A percentile compares a stretch with the other conserved stretches of the same genome.
Evolutionary conservation across 2,113 vertebrate genomes (phyloP).

Genomic region (Ariopsis seemanni): DNA sequence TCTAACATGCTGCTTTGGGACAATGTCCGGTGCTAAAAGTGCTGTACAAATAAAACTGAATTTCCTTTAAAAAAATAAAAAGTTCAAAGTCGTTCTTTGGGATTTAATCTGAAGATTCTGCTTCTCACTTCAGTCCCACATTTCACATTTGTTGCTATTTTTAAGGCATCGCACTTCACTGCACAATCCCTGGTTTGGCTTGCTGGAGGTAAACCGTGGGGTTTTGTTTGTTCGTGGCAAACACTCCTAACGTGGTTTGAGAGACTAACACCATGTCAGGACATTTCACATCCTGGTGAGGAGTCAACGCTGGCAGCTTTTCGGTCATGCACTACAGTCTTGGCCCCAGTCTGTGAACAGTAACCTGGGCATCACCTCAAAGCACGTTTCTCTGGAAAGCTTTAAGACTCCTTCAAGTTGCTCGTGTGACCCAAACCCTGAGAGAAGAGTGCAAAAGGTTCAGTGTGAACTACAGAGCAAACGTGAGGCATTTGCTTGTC

Average conservation of each 20-base stretch:
- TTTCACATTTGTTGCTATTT: constrained; percentile 62
- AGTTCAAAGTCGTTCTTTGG: constrained; percentile 1
- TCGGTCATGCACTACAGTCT: constrained; percentile 61
- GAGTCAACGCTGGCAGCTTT: constrained; percentile 64
- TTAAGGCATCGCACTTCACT: constrained; percentile 53
- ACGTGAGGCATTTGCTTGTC: not conserved
- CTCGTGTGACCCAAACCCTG: constrained; percentile 22
- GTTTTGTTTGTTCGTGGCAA: constrained; percentile 48
- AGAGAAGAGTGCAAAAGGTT: not conserved
- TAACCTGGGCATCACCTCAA: constrained; percentile 53
- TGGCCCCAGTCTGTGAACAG: constrained; percentile 61
- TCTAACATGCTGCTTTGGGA: not conserved
- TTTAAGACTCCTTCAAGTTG: constrained; percentile 33
- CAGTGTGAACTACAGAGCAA: not conserved
- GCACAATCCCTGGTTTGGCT: constrained; percentile 45
- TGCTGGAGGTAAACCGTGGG: constrained; percentile 58
- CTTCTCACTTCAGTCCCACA: constrained; percentile 55
- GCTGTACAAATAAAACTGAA: too few relatives aligned
- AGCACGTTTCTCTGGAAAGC: constrained; percentile 47
- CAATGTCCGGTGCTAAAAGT: too few relatives aligned
- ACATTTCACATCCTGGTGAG: constrained; percentile 65
- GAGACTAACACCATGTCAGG: constrained; percentile 67
- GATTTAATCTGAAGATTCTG: constrained; percentile 35
- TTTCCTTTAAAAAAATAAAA: too few relatives aligned
- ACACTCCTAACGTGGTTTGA: constrained; percentile 46